Percentiles rank a stretch among this genome's conserved stretches.
Evolutionary conservation across 2,113 vertebrate species (phyloP).

Genomic region (Festucalex cinctus): DNA sequence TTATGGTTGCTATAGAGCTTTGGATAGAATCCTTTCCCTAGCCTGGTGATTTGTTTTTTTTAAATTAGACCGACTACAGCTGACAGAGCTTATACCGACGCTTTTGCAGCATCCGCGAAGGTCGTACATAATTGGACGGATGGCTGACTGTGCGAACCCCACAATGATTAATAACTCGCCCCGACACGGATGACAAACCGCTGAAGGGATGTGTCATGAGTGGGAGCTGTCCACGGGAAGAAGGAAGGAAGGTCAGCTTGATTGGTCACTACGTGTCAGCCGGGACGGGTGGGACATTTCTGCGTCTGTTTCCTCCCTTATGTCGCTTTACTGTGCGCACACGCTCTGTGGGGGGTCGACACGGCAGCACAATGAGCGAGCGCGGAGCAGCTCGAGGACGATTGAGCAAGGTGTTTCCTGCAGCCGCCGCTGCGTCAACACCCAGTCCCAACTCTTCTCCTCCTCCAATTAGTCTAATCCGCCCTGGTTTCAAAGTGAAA

Average conservation of each 20-base stretch:
- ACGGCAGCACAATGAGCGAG: conserved; percentile 56
- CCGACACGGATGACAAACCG: conserved; percentile 33
- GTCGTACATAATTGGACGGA: not conserved
- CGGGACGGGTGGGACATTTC: conserved; percentile 40
- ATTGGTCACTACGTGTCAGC: conserved; percentile 19
- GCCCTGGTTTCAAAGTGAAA: conserved; percentile 24
- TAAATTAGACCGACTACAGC: not conserved
- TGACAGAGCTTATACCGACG: not conserved
- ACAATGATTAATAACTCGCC: conserved; percentile 31
- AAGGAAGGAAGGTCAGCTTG: conserved; percentile 18
- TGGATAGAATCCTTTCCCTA: not conserved
- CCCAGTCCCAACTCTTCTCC: not conserved
- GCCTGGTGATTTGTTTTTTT: not conserved
- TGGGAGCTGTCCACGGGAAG: conserved; percentile 27
- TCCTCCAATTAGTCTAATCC: conserved; percentile 15
- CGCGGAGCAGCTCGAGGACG: conserved; percentile 29
- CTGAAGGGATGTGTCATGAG: conserved; percentile 27
- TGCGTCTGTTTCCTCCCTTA: conserved; percentile 44
- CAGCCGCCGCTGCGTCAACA: conserved; percentile 53
- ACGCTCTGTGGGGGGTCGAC: conserved; percentile 24
- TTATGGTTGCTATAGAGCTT: not conserved
- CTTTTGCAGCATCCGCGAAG: not conserved
- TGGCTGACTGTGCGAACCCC: not conserved
- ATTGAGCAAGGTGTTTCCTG: conserved; percentile 70
- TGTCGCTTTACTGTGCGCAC: not conserved